Conservation (phyloP, 2,888 invertebrate species). For the Apodemia mormo region DNA sequence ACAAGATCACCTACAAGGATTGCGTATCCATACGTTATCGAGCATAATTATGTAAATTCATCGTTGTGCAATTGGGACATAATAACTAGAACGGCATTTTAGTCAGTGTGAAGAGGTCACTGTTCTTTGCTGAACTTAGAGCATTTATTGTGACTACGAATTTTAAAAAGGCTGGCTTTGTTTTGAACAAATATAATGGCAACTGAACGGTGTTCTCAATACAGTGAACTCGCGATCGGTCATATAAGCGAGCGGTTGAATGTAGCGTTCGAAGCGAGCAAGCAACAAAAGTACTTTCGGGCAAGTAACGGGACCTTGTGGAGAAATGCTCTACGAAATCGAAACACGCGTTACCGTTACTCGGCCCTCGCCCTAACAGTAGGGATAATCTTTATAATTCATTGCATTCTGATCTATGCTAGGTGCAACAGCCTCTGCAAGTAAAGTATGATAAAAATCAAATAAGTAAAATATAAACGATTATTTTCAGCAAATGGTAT, state of each 20-base stretch:
- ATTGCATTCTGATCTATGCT: slow-evolving; percentile 30
- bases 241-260: slow-evolving; percentile 53
- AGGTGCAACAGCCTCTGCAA: not conserved
- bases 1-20: slow-evolving; percentile 10
- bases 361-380: slow-evolving; percentile 69
- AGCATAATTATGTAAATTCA: slow-evolving; percentile 26
- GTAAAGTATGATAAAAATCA: not conserved
- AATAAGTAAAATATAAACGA: no score
- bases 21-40: slow-evolving; percentile 18
- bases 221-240: slow-evolving; percentile 71
- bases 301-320: slow-evolving; percentile 75
- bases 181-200: slow-evolving; percentile 61
- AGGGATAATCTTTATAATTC: slow-evolving; percentile 72
- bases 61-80: slow-evolving; percentile 35
- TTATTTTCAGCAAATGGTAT: no score
- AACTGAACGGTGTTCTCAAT: slow-evolving; percentile 66
- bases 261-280: slow-evolving; percentile 48
- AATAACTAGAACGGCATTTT: slow-evolving; percentile 37
- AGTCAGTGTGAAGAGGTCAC: slow-evolving; percentile 39
- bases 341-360: slow-evolving; percentile 80
- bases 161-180: slow-evolving; percentile 62
- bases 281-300: slow-evolving; percentile 79
- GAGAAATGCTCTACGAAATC: slow-evolving; percentile 83
- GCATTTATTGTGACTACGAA: slow-evolving; percentile 44
- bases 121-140: slow-evolving; percentile 44